Conservation (phyloP, 2,888 invertebrate species). For the Sericinus montela region DNA sequence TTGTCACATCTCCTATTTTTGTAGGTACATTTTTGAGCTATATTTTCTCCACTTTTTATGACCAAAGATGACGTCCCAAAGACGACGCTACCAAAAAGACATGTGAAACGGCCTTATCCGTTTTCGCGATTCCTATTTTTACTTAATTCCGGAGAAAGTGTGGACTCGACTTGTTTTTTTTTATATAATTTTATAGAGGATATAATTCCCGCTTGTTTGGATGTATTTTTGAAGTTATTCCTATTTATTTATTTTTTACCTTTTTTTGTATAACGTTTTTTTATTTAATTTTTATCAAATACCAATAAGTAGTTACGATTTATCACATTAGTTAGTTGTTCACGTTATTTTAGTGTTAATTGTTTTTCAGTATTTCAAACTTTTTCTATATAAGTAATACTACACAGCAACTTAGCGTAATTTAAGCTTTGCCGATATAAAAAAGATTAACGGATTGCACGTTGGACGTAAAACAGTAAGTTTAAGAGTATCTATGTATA, state of each 20-base stretch:
- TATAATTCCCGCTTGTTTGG: conserved; percentile 53
- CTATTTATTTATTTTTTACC: conserved; percentile 68
- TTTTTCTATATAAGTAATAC: conserved; percentile 39
- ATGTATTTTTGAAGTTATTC: conserved; percentile 65
- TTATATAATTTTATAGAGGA: conserved; percentile 39
- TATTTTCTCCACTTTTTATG: conserved; percentile 44
- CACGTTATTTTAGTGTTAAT: conserved; percentile 43
- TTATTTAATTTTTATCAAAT: conserved; percentile 33
- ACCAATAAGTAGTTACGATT: conserved; percentile 33
- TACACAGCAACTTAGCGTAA: conserved; percentile 44
- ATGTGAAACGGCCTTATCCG: conserved; percentile 24
- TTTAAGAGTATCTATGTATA: conserved; percentile 44
- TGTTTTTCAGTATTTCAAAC: conserved; percentile 52
- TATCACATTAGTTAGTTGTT: conserved; percentile 41
- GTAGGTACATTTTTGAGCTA: conserved; percentile 42
- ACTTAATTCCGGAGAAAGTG: conserved; percentile 46
- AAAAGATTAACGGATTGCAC: conserved; percentile 42
- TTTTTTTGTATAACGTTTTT: conserved; percentile 62
- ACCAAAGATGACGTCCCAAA: conserved; percentile 63
- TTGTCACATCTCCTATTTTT: conserved; percentile 45
- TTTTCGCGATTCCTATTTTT: conserved; percentile 52
- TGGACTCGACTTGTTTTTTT: conserved; percentile 34
- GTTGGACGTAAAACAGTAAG: conserved; percentile 53
- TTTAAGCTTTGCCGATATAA: conserved; percentile 50
- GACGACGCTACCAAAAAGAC: conserved; percentile 65